Percentiles rank a stretch among this genome's conserved stretches.
These are phyloP conservation scores for Ephestia elutella DNA, from an alignment of 1,140 invertebrate species.

Conservation along the genomic window DNA sequence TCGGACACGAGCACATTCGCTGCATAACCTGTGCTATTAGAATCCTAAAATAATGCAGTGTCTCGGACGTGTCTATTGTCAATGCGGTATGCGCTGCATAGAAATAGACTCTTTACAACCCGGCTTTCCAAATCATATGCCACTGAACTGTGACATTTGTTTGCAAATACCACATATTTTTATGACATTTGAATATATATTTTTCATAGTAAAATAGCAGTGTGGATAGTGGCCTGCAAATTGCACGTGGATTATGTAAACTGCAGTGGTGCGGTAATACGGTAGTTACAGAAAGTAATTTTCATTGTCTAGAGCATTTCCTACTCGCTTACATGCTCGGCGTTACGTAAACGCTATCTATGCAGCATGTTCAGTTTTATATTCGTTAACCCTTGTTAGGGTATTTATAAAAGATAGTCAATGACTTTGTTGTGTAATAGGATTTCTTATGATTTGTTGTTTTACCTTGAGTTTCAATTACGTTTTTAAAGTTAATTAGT, in stretches of 20 bases:
- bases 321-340: conserved; percentile 40
- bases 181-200: background rate
- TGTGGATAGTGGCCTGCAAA: background rate
- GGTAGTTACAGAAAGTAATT: conserved; percentile 53
- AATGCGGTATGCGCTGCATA: conserved; percentile 9
- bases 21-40: conserved; percentile 51
- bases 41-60: conserved; percentile 49
- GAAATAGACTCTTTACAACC: conserved; percentile 2
- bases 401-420: background rate
- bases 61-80: conserved; percentile 35
- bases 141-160: conserved; percentile 1
- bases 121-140: background rate
- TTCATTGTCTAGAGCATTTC: conserved; percentile 73
- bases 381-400: background rate
- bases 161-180: background rate
- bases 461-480: too few relatives aligned
- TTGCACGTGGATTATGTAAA: conserved; percentile 48
- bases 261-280: conserved; percentile 29
- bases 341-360: conserved; percentile 42
- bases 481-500: too few relatives aligned
- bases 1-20: conserved; percentile 45
- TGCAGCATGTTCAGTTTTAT: conserved; percentile 1
- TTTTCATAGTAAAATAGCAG: background rate
- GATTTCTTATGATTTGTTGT: too few relatives aligned
- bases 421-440: too few relatives aligned